These are phyloP conservation scores for Galeopsomyia nigrocyanea DNA, from an alignment of 2,888 invertebrate species.

Conservation along the genomic window DNA sequence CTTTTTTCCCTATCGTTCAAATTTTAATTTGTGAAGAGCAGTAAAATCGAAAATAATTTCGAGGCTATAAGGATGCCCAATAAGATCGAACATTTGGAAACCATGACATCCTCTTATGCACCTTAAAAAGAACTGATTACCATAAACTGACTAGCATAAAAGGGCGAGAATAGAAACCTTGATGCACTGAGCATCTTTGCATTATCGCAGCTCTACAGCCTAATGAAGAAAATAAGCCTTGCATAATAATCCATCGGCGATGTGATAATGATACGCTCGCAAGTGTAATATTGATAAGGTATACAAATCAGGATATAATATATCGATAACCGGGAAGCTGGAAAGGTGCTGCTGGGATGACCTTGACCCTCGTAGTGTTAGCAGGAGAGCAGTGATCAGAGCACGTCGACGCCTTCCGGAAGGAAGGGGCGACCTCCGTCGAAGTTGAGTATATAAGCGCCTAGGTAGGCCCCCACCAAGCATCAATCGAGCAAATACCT, in stretches of 20 bases:
- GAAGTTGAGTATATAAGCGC: slow-evolving; percentile 62
- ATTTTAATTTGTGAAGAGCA: too few species aligned
- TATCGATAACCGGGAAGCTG: slow-evolving; percentile 6
- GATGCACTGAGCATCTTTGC: too few species aligned
- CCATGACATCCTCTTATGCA: too few species aligned
- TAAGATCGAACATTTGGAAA: too few species aligned
- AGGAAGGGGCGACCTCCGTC: slow-evolving; percentile 57
- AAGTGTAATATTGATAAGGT: background rate
- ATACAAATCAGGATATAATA: background rate
- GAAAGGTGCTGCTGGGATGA: background rate
- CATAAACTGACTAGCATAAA: too few species aligned
- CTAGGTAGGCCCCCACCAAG: slow-evolving; percentile 60
- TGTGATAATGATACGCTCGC: background rate
- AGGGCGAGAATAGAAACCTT: too few species aligned
- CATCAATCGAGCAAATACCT: slow-evolving; percentile 60
- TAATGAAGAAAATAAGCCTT: too few species aligned
- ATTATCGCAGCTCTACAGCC: too few species aligned
- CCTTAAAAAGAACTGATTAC: too few species aligned
- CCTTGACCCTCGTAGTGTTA: slow-evolving; percentile 31
- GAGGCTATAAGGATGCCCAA: too few species aligned
- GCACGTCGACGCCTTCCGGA: slow-evolving; percentile 13
- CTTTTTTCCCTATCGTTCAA: too few species aligned
- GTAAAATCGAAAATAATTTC: too few species aligned
- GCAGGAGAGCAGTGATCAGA: background rate
- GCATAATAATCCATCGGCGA: background rate